Conservation (phyloP, 1,140 invertebrate species). For the Rhopalosiphum maidis region DNA sequence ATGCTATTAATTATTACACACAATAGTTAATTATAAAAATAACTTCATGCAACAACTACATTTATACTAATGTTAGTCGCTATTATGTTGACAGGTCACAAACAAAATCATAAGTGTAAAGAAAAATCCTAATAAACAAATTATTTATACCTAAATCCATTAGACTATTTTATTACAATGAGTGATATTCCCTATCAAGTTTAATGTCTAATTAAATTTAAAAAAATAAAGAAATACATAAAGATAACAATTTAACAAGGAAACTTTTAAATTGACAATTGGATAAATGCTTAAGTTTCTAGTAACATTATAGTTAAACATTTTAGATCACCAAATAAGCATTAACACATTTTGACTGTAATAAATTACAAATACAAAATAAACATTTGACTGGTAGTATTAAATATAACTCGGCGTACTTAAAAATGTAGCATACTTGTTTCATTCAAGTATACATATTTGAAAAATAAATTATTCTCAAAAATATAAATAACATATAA, state of each 20-base stretch:
- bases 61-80: background rate
- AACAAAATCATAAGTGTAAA: background rate
- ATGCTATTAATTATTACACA: conserved; percentile 37
- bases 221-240: background rate
- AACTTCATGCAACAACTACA: conserved; percentile 38
- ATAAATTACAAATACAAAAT: background rate
- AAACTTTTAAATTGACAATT: background rate
- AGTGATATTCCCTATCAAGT: background rate
- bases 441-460: background rate
- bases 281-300: background rate
- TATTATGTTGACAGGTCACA: conserved; percentile 13
- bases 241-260: background rate
- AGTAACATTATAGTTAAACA: background rate
- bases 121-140: background rate
- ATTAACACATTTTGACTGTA: background rate
- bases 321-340: background rate
- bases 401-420: background rate
- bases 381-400: background rate
- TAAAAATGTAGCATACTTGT: background rate
- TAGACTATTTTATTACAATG: background rate
- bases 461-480: background rate
- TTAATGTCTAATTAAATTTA: background rate
- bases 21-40: conserved; percentile 40
- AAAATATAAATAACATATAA: background rate
- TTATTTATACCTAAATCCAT: background rate